phyloP scores from a whole-genome alignment of 2,113 vertebrate genomes.

The Actenoides lindsayi region DNA sequence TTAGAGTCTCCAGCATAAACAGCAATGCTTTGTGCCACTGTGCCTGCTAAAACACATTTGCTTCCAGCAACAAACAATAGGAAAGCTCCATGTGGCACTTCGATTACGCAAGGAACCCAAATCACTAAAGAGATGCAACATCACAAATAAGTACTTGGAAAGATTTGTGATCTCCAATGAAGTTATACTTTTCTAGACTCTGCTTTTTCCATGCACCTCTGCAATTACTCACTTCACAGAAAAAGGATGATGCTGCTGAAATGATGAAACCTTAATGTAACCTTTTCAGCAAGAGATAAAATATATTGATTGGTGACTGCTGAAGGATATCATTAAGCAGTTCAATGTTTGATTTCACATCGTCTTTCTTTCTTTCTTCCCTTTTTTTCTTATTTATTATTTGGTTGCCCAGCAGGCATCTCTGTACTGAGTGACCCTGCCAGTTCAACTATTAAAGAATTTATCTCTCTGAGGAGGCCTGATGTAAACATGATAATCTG shows the following conservation, averaged over 20 bases:
- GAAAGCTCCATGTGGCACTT: slow-evolving; percentile 41
- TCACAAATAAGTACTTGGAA: slow-evolving; percentile 47
- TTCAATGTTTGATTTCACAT: slow-evolving; percentile 60
- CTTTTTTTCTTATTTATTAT: slow-evolving; percentile 69
- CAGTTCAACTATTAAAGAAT: slow-evolving; percentile 88
- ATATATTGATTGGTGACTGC: slow-evolving; percentile 79
- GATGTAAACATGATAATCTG: slow-evolving; percentile 90
- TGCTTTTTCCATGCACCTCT: neutral
- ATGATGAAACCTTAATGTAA: slow-evolving; percentile 73
- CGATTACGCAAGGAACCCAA: slow-evolving; percentile 31
- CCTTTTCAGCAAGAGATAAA: slow-evolving; percentile 76
- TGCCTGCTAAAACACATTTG: slow-evolving; percentile 49
- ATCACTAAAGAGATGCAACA: slow-evolving; percentile 48
- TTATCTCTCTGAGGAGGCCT: slow-evolving; percentile 86
- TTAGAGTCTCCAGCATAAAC: neutral
- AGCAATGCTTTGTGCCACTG: neutral
- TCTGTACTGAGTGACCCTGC: slow-evolving; percentile 72
- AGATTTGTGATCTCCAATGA: slow-evolving; percentile 42
- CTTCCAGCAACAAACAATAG: slow-evolving; percentile 33
- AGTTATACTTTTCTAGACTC: slow-evolving; percentile 37
- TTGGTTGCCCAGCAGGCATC: slow-evolving; percentile 69
- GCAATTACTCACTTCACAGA: slow-evolving; percentile 21
- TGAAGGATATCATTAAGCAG: slow-evolving; percentile 75
- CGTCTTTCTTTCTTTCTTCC: slow-evolving; percentile 1
- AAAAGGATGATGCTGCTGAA: slow-evolving; percentile 38